Percentiles rank a stretch among this genome's conserved stretches.
Evolutionary conservation across 1,140 invertebrate species (phyloP).

Genomic region (Drosophila kanapiae): DNA sequence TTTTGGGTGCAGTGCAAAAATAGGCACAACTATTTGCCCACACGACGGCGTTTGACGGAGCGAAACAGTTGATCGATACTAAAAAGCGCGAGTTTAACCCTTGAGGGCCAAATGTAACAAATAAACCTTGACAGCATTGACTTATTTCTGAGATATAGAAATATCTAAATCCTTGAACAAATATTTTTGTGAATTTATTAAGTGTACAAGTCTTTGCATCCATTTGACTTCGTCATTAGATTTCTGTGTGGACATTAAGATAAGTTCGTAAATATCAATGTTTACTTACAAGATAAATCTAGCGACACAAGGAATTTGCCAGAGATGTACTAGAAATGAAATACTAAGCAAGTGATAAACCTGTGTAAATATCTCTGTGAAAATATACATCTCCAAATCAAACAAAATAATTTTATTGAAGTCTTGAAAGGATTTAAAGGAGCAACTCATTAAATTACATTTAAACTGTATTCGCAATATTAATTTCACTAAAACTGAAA

Average conservation of each 20-base stretch:
- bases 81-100: slow-evolving; percentile 15
- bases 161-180: not conserved
- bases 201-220: not conserved
- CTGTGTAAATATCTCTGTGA: too few species aligned
- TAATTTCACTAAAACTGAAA: too few species aligned
- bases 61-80: slow-evolving; percentile 27
- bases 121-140: not conserved
- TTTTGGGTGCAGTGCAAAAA: slow-evolving; percentile 30
- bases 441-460: too few species aligned
- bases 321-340: not conserved
- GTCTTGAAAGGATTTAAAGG: too few species aligned
- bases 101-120: not conserved
- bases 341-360: not conserved
- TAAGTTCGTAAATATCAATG: not conserved
- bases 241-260: not conserved
- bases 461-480: too few species aligned
- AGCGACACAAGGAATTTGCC: not conserved
- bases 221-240: not conserved
- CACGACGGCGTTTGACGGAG: slow-evolving; percentile 18
- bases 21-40: slow-evolving; percentile 21
- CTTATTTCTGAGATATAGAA: too few species aligned
- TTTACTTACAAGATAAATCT: not conserved
- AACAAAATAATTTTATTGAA: too few species aligned
- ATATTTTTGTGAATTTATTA: not conserved
- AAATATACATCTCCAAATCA: too few species aligned